These are phyloP conservation scores for Holocentrus rufus DNA, from an alignment of 2,797 vertebrate species.

Conservation along the genomic window DNA sequence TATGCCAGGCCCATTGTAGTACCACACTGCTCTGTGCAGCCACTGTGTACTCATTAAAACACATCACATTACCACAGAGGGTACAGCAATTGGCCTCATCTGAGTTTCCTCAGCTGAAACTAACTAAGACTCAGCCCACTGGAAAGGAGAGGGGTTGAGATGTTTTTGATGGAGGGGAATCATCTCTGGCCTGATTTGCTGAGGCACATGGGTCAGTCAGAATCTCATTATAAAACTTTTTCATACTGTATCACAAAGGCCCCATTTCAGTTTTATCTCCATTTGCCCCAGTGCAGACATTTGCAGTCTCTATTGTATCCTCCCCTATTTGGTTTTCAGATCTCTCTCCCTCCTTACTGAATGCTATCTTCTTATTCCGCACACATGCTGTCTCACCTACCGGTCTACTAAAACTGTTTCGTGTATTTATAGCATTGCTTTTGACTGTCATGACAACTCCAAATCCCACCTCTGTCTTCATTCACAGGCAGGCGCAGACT, in stretches of 20 bases:
- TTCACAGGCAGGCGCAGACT: not conserved
- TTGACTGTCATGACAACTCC: not conserved
- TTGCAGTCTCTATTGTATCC: not conserved
- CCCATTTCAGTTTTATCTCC: not conserved
- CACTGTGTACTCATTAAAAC: constrained; percentile 39
- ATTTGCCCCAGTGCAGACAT: not conserved
- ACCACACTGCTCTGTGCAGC: constrained; percentile 24
- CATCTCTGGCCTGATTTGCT: constrained; percentile 6
- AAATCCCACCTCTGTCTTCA: not conserved
- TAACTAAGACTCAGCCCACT: constrained; percentile 10
- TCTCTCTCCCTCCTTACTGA: not conserved
- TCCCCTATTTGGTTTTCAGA: not conserved
- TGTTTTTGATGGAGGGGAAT: constrained; percentile 5
- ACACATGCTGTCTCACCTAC: not conserved
- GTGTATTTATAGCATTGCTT: too few species aligned
- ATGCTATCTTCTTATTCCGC: not conserved
- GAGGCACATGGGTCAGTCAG: constrained; percentile 1
- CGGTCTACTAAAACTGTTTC: not conserved
- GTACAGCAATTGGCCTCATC: constrained; percentile 25
- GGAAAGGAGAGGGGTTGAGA: not conserved
- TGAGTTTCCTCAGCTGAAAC: constrained; percentile 14
- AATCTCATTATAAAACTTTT: not conserved
- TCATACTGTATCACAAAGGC: not conserved
- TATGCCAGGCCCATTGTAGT: constrained; percentile 40
- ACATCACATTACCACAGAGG: constrained; percentile 10